These are phyloP conservation scores for Alfaro cultratus DNA, from an alignment of 2,797 vertebrate genomes.

Conservation along the genomic window DNA sequence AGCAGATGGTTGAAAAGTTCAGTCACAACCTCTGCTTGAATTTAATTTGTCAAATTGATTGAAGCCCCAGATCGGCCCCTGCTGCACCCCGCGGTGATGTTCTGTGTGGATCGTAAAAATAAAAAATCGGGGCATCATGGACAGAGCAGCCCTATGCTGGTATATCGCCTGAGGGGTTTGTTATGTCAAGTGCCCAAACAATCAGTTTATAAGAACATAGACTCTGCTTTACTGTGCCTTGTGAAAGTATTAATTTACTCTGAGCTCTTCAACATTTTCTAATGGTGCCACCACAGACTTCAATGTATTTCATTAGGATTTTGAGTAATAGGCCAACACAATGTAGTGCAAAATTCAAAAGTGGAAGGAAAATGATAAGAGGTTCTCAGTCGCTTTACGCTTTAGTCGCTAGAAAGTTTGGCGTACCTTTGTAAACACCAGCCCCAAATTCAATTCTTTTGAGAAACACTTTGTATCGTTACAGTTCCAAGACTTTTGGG, in stretches of 20 bases:
- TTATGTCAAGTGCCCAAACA: constrained; percentile 56
- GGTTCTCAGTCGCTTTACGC: background rate
- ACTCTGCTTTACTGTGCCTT: constrained; percentile 19
- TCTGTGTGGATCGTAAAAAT: constrained; percentile 58
- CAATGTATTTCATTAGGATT: background rate
- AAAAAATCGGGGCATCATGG: constrained; percentile 41
- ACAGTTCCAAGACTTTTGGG: background rate
- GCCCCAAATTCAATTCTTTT: background rate
- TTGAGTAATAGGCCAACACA: background rate
- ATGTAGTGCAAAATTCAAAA: background rate
- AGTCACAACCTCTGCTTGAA: constrained; percentile 42
- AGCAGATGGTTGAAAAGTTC: constrained; percentile 52
- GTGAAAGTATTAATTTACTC: background rate
- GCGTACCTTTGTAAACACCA: background rate
- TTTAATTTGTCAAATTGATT: constrained; percentile 75
- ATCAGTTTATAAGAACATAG: constrained; percentile 43
- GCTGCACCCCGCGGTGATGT: constrained; percentile 49
- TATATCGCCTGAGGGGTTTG: constrained; percentile 28
- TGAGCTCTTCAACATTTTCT: background rate
- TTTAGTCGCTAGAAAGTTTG: background rate
- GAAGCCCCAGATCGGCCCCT: constrained; percentile 44
- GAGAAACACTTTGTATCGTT: background rate
- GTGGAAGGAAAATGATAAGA: background rate
- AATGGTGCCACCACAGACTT: background rate
- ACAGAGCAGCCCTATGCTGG: constrained; percentile 51